Conservation (phyloP, 1,140 invertebrate genomes). For the Leptinotarsa defecta region DNA sequence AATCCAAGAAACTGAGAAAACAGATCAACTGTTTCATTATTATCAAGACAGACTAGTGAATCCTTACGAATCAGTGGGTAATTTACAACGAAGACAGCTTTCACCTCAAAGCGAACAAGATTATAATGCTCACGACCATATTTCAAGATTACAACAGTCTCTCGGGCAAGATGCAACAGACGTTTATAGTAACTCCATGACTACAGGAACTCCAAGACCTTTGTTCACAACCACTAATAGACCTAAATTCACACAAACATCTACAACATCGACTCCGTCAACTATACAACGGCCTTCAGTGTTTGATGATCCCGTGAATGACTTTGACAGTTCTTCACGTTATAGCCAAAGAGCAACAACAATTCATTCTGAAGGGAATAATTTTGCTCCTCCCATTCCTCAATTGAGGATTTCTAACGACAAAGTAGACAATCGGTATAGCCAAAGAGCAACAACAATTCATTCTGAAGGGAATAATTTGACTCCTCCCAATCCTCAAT, state of each 20-base stretch:
- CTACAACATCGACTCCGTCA: conserved; percentile 24
- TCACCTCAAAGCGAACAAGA: conserved; percentile 52
- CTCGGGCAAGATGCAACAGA: conserved; percentile 64
- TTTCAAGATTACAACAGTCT: conserved; percentile 55
- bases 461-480: too few relatives aligned
- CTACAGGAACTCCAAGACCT: conserved; percentile 63
- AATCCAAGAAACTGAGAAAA: too few relatives aligned
- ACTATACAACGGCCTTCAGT: background rate
- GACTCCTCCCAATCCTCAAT: too few relatives aligned
- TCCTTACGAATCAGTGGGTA: conserved; percentile 58
- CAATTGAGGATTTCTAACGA: too few relatives aligned
- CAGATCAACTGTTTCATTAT: too few relatives aligned
- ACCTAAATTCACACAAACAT: conserved; percentile 41
- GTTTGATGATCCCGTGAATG: conserved; percentile 33
- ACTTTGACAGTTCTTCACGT: conserved; percentile 39
- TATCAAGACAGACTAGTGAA: too few relatives aligned
- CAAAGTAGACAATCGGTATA: background rate
- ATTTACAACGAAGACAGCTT: conserved; percentile 64
- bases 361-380: background rate
- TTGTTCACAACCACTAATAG: conserved; percentile 68
- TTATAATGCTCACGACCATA: conserved; percentile 58
- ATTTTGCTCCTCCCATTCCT: too few relatives aligned
- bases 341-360: conserved; percentile 9
- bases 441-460: conserved; percentile 15
- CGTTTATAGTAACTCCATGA: conserved; percentile 67